phyloP scores from a whole-genome alignment of 2,113 vertebrate species.

The Oophaga pumilio region DNA sequence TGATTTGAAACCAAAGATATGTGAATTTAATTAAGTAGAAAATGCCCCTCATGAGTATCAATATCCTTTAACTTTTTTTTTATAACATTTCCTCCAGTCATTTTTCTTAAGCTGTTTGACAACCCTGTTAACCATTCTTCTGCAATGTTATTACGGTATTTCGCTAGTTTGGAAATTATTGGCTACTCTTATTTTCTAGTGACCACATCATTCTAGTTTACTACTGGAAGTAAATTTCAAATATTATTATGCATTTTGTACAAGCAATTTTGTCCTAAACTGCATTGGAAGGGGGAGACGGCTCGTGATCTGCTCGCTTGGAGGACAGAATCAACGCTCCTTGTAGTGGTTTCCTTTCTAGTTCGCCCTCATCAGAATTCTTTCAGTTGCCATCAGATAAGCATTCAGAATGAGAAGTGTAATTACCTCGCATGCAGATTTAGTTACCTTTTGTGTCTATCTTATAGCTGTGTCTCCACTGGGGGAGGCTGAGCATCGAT shows the following conservation, averaged over 20 bases:
- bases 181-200: background rate
- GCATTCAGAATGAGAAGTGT: conserved; percentile 2
- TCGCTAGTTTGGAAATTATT: background rate
- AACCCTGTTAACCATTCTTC: background rate
- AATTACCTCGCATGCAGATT: conserved; percentile 34
- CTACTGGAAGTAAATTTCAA: background rate
- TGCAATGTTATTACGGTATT: background rate
- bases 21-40: too few species aligned
- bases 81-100: background rate
- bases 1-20: too few species aligned
- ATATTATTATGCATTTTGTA: background rate
- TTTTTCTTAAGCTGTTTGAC: background rate
- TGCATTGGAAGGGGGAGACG: background rate
- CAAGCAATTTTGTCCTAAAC: background rate
- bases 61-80: too few species aligned
- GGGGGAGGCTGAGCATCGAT: conserved; percentile 31
- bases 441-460: conserved; percentile 27
- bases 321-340: background rate
- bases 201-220: background rate
- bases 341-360: background rate
- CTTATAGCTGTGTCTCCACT: background rate
- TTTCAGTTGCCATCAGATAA: conserved; percentile 22
- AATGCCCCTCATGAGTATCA: too few species aligned
- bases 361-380: background rate
- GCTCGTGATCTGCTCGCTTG: background rate